A percentile compares a stretch with the other conserved stretches of the same genome.
phyloP scores from a whole-genome alignment of 2,797 vertebrate species.

The Myotis pilosus region DNA sequence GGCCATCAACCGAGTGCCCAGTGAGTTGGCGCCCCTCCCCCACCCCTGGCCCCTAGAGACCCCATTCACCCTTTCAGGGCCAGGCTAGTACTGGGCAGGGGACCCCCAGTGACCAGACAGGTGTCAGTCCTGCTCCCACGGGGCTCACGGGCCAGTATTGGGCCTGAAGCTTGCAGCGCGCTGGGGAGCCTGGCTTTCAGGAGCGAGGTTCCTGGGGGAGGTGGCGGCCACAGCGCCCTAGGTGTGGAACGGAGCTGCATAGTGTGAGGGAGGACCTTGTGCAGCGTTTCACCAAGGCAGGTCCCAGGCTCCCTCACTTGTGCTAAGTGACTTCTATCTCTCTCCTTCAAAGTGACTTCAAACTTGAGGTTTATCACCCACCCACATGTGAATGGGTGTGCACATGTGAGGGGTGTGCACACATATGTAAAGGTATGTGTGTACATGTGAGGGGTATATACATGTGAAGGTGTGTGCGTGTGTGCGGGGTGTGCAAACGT shows the following conservation, averaged over 20 bases:
- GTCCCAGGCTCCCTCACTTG: fast-evolving
- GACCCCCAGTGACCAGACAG: not conserved
- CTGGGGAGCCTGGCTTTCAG: not conserved
- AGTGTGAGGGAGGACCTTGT: fast-evolving
- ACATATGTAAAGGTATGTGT: not conserved
- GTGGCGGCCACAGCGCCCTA: not conserved
- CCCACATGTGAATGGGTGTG: not conserved
- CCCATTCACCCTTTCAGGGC: not conserved
- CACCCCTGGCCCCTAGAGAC: not conserved
- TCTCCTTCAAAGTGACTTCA: not conserved
- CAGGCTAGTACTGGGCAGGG: not conserved
- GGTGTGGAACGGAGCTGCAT: not conserved
- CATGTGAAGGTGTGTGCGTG: not conserved
- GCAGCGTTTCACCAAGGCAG: not conserved
- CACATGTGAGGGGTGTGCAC: not conserved
- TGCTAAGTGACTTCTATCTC: not conserved
- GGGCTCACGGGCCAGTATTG: not conserved
- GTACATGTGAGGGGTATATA: not conserved
- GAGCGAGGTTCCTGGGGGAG: not conserved
- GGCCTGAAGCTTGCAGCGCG: not conserved
- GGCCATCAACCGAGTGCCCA: conserved; percentile 98
- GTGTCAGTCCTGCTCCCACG: not conserved
- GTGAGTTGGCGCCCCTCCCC: conserved; percentile 86
- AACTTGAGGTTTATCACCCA: not conserved
- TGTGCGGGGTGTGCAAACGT: not conserved